These are phyloP conservation scores for Isichthys henryi DNA, from an alignment of 2,113 vertebrate genomes.

Conservation along the genomic window DNA sequence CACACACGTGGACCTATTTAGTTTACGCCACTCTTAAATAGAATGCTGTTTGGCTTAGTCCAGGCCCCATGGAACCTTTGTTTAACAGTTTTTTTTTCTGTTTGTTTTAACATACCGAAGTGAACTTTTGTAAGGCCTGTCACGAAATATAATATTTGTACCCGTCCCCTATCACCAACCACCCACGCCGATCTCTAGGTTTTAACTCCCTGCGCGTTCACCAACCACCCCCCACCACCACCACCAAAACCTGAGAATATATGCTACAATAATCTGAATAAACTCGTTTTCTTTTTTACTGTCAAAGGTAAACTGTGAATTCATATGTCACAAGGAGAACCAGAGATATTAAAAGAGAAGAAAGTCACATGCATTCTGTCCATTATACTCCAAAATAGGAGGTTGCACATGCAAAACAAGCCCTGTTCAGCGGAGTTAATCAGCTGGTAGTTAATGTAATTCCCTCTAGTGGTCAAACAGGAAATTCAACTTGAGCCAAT, in stretches of 20 bases:
- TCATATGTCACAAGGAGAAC: not conserved
- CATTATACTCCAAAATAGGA: not conserved
- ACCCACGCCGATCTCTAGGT: slow-evolving; percentile 46
- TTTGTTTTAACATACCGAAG: slow-evolving; percentile 55
- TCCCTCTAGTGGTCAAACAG: slow-evolving; percentile 36
- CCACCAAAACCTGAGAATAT: not conserved
- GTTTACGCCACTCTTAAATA: slow-evolving; percentile 34
- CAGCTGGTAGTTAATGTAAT: slow-evolving; percentile 25
- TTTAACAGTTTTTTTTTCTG: slow-evolving; percentile 31
- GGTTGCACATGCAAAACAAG: not conserved
- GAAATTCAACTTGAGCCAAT: slow-evolving; percentile 9
- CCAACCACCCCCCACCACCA: not conserved
- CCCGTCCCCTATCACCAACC: slow-evolving; percentile 45
- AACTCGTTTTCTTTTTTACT: not conserved
- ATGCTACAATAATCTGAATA: not conserved
- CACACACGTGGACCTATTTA: slow-evolving; percentile 59
- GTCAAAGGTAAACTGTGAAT: not conserved
- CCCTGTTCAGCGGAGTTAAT: slow-evolving; percentile 1
- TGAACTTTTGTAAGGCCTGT: slow-evolving; percentile 48
- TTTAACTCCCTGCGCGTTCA: not conserved
- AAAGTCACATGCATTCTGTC: not conserved
- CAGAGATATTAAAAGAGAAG: slow-evolving; percentile 5
- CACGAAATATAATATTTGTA: slow-evolving; percentile 53
- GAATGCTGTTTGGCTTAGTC: slow-evolving; percentile 36
- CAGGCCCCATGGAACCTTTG: slow-evolving; percentile 34